Percentiles rank a stretch among this genome's conserved stretches.
phyloP scores from a whole-genome alignment of 1,140 invertebrate species.

The Zaprionus camerounensis region DNA sequence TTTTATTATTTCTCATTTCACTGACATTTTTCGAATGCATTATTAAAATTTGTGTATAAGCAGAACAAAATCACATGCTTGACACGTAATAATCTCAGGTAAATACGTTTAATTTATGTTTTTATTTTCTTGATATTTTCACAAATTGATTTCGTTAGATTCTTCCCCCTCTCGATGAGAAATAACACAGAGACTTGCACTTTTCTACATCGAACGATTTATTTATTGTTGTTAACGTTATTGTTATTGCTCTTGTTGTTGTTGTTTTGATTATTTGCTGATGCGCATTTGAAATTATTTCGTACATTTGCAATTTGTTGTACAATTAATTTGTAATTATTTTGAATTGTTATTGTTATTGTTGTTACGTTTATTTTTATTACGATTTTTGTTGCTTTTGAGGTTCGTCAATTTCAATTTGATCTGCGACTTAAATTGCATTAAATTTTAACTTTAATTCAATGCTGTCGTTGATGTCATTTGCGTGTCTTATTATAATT shows the following conservation, averaged over 20 bases:
- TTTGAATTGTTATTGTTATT: constrained; percentile 50
- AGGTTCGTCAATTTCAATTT: constrained; percentile 33
- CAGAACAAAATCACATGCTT: constrained; percentile 59
- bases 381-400: constrained; percentile 19
- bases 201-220: constrained; percentile 14
- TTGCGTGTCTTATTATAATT: constrained; percentile 43
- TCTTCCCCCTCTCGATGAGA: constrained; percentile 9
- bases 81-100: constrained; percentile 46
- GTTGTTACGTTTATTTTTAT: constrained; percentile 23
- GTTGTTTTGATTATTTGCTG: constrained; percentile 17
- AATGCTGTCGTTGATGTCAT: constrained; percentile 54
- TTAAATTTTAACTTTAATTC: constrained; percentile 42
- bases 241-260: constrained; percentile 1
- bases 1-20: constrained; percentile 39
- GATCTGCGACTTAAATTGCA: constrained; percentile 15
- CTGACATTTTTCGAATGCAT: constrained; percentile 35
- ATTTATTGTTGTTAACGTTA: constrained; percentile 24
- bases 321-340: constrained; percentile 66
- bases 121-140: constrained; percentile 22
- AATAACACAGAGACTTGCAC: constrained; percentile 44
- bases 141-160: constrained; percentile 17
- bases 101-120: constrained; percentile 24
- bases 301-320: constrained; percentile 24
- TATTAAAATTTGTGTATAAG: constrained; percentile 33
- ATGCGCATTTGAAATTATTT: constrained; percentile 43